Percentiles rank a stretch among this genome's conserved stretches.
These are phyloP conservation scores for Metellina segmentata DNA, from an alignment of 2,888 invertebrate species.

Conservation along the genomic window DNA sequence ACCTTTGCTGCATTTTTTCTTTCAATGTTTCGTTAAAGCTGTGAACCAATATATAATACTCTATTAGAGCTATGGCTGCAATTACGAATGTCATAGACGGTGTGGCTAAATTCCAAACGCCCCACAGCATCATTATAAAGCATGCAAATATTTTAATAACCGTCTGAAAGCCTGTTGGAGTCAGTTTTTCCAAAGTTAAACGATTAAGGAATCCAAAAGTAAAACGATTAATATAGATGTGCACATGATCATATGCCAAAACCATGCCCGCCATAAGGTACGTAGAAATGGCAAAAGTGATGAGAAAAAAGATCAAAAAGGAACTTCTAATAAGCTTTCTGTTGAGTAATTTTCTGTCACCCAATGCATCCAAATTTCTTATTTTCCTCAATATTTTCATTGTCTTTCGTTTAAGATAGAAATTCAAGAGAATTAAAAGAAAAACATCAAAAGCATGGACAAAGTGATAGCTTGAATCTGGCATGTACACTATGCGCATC, in stretches of 20 bases:
- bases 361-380: neutral
- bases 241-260: neutral
- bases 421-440: neutral
- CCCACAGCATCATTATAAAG: neutral
- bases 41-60: neutral
- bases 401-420: neutral
- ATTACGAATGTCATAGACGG: neutral
- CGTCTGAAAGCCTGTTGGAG: neutral
- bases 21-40: neutral
- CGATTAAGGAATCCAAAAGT: neutral
- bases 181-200: too few species aligned
- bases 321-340: neutral
- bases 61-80: neutral
- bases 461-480: neutral
- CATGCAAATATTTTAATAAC: neutral
- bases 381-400: neutral
- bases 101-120: neutral
- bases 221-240: neutral
- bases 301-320: neutral
- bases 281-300: neutral
- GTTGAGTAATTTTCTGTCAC: neutral
- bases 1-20: neutral
- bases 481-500: neutral
- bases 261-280: neutral
- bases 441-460: neutral